Conservation (phyloP, 2,888 invertebrate species). For the Tribolium freemani region DNA sequence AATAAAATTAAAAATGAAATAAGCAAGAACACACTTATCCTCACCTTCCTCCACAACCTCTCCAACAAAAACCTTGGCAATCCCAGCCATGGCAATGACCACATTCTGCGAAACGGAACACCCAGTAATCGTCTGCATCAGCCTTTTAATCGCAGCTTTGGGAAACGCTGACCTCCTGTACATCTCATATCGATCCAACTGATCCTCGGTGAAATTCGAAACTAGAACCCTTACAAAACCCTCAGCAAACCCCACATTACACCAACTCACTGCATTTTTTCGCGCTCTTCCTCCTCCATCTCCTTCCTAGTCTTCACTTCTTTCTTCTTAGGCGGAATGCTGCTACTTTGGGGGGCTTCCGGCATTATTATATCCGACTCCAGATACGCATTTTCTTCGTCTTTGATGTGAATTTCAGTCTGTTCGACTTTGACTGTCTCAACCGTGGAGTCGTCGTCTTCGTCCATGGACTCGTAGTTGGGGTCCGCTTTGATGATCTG, state of each 20-base stretch:
- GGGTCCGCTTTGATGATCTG: background rate
- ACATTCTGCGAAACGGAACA: conserved; percentile 98
- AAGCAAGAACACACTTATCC: no score
- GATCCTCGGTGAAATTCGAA: conserved; percentile 98
- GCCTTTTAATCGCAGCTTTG: conserved; percentile 95
- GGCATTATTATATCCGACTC: conserved; percentile 64
- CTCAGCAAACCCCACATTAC: background rate
- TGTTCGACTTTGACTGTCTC: background rate
- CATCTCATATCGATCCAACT: conserved; percentile 98
- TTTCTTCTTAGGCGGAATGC: conserved; percentile 67
- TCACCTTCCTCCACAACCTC: conserved; percentile 98
- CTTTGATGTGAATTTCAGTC: conserved; percentile 39
- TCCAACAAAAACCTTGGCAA: conserved; percentile 98
- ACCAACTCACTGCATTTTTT: conserved; percentile 93
- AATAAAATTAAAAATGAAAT: no score
- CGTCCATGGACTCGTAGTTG: conserved; percentile 18
- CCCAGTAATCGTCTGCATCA: conserved; percentile 98
- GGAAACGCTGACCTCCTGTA: conserved; percentile 97
- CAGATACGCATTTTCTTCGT: conserved; percentile 54
- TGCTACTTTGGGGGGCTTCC: conserved; percentile 56
- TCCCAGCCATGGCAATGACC: conserved; percentile 99
- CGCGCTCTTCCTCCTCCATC: conserved; percentile 93
- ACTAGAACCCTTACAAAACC: conserved; percentile 86
- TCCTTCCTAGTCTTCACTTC: conserved; percentile 85
- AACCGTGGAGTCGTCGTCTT: background rate